Percentiles rank a stretch among this genome's conserved stretches.
Evolutionary conservation across 2,888 invertebrate species (phyloP).

Genomic region (Apantesis nais): DNA sequence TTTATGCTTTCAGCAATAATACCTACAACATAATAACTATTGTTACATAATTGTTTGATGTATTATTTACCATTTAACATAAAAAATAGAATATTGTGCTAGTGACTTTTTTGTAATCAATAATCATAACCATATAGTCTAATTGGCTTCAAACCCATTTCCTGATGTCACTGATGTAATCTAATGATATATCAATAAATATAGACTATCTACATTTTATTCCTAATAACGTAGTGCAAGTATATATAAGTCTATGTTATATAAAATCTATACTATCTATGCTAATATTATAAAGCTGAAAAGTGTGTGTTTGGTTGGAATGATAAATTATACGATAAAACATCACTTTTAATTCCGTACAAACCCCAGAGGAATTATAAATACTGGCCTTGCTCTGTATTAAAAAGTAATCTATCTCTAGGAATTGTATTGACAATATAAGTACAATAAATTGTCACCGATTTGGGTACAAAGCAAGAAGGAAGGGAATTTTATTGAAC

Average conservation of each 20-base stretch:
- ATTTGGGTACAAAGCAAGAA: no score
- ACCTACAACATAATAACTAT: neutral
- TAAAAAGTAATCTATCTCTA: neutral
- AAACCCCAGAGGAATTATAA: neutral
- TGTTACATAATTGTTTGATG: neutral
- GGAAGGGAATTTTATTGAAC: no score
- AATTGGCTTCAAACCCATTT: constrained; percentile 5
- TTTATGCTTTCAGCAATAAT: neutral
- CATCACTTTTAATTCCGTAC: neutral
- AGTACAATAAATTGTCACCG: no score
- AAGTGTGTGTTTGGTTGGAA: neutral
- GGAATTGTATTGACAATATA: neutral
- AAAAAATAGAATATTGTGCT: neutral
- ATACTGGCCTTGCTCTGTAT: neutral
- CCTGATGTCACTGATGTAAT: constrained; percentile 3
- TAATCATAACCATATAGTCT: neutral
- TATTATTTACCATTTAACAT: neutral
- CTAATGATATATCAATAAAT: neutral
- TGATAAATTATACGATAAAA: neutral
- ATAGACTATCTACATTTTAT: neutral
- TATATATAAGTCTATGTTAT: neutral
- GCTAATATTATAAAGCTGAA: neutral
- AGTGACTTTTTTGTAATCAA: neutral
- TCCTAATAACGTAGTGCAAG: neutral
- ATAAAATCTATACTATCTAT: neutral